phyloP scores from a whole-genome alignment of 2,113 vertebrate genomes.

The Oplegnathus fasciatus region DNA sequence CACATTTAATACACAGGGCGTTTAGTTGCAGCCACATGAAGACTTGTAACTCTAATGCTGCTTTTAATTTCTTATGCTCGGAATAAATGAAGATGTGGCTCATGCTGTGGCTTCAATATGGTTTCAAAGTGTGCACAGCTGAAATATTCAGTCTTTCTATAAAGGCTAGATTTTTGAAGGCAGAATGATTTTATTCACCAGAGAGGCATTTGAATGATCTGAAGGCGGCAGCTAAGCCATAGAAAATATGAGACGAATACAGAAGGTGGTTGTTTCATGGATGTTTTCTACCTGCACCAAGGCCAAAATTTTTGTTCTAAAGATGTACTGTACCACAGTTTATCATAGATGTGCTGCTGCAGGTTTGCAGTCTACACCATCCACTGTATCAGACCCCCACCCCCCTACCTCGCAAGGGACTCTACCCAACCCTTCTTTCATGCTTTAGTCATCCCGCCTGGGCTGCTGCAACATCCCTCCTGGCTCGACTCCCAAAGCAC shows the following conservation, averaged over 20 bases:
- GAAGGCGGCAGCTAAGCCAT: conserved; percentile 29
- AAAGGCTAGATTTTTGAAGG: conserved; percentile 34
- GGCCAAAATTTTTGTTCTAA: neutral
- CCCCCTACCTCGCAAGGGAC: conserved; percentile 35
- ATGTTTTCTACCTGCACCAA: conserved; percentile 13
- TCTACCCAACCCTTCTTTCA: conserved; percentile 66
- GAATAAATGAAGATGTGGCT: conserved; percentile 25
- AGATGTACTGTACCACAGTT: neutral
- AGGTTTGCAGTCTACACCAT: conserved; percentile 55
- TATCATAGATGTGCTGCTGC: conserved; percentile 21
- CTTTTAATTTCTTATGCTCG: conserved; percentile 37
- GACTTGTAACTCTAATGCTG: neutral
- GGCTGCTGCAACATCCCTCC: conserved; percentile 73
- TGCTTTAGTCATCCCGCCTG: conserved; percentile 69
- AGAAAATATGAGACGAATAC: conserved; percentile 10
- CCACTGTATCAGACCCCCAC: conserved; percentile 29
- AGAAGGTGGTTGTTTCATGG: conserved; percentile 11
- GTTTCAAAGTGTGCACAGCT: conserved; percentile 10
- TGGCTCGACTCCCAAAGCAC: conserved; percentile 69
- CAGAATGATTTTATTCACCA: conserved; percentile 36
- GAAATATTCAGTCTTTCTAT: conserved; percentile 43
- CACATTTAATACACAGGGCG: conserved; percentile 10
- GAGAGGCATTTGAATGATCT: conserved; percentile 38
- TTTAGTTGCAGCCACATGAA: neutral
- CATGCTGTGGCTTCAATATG: conserved; percentile 28